Evolutionary conservation across 1,140 invertebrate genomes (phyloP).

Genomic region (Listronotus bonariensis): DNA sequence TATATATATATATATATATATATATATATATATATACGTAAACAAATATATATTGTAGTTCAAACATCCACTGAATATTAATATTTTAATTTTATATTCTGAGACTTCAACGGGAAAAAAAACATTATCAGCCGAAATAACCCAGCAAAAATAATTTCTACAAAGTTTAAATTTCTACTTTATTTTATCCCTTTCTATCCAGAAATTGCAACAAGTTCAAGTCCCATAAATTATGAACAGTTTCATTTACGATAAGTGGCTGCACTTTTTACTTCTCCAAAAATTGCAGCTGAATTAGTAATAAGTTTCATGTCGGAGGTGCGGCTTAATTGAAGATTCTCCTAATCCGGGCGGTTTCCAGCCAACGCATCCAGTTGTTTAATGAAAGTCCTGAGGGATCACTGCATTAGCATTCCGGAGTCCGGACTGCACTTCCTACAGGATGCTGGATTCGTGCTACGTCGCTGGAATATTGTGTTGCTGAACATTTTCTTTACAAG

Average conservation of each 20-base stretch:
- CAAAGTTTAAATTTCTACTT: too few species aligned
- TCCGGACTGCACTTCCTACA: slow-evolving; percentile 2
- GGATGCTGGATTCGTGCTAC: slow-evolving; percentile 9
- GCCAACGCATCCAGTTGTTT: slow-evolving; percentile 27
- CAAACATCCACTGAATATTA: too few species aligned
- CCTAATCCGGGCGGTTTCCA: slow-evolving; percentile 15
- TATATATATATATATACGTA: too few species aligned
- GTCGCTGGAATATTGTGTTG: not conserved
- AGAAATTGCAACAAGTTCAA: slow-evolving; percentile 18
- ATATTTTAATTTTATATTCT: too few species aligned
- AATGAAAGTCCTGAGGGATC: slow-evolving; percentile 23
- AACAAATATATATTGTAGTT: too few species aligned
- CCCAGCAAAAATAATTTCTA: too few species aligned
- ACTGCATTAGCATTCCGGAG: slow-evolving; percentile 25
- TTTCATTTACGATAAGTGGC: slow-evolving; percentile 33
- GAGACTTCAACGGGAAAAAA: too few species aligned
- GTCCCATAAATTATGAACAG: slow-evolving; percentile 21
- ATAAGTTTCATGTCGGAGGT: slow-evolving; percentile 34
- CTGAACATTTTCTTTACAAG: not conserved
- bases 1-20: too few species aligned
- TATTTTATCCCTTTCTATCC: not conserved
- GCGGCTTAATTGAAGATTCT: slow-evolving; percentile 33
- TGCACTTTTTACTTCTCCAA: slow-evolving; percentile 22
- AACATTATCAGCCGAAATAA: too few species aligned
- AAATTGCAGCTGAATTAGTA: slow-evolving; percentile 32